These are phyloP conservation scores for Hemicordylus capensis DNA, from an alignment of 2,113 vertebrate genomes.

Conservation along the genomic window DNA sequence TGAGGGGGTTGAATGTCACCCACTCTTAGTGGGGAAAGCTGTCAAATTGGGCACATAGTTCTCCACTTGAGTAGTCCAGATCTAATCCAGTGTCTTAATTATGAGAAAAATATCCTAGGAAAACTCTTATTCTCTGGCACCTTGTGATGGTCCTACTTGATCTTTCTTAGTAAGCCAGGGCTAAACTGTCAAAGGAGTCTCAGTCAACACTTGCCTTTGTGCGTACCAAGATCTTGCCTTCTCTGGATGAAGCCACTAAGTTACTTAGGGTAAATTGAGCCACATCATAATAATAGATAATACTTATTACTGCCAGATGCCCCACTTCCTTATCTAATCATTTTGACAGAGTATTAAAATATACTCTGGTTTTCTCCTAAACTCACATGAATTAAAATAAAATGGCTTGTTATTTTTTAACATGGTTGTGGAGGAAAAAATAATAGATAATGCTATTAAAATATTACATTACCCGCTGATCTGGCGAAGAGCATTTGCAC, in stretches of 20 bases:
- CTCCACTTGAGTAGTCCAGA: too few species aligned
- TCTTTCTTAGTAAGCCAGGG: not conserved
- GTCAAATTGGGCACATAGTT: too few species aligned
- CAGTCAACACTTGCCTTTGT: not conserved
- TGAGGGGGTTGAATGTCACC: too few species aligned
- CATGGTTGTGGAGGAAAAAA: not conserved
- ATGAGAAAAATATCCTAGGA: not conserved
- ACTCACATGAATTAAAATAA: not conserved
- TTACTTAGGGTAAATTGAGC: not conserved
- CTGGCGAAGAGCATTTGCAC: too few species aligned
- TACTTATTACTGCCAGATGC: too few species aligned
- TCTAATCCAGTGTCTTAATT: not conserved
- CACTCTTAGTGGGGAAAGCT: too few species aligned
- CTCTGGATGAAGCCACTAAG: not conserved
- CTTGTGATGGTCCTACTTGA: not conserved
- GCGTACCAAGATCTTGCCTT: not conserved
- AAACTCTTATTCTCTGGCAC: not conserved
- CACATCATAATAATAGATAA: too few species aligned
- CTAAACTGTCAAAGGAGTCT: not conserved
- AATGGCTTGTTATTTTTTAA: not conserved
- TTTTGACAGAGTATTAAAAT: not conserved
- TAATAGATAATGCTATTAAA: not conserved
- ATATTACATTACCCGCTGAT: too few species aligned
- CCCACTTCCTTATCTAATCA: not conserved
- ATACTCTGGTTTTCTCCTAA: not conserved